These are phyloP conservation scores for Eriosoma lanigerum DNA, from an alignment of 1,140 invertebrate genomes.

Conservation along the genomic window DNA sequence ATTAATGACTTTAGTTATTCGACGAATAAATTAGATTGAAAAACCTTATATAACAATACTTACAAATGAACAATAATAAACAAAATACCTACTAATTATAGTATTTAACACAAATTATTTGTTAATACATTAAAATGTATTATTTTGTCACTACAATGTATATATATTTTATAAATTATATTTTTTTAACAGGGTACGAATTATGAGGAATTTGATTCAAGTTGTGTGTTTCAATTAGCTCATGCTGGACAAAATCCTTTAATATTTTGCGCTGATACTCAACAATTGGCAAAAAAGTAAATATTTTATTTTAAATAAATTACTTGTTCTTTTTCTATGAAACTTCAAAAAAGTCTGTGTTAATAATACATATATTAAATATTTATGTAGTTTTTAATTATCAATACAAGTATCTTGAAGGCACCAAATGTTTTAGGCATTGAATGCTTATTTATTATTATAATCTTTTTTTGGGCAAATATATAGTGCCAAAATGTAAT, in stretches of 20 bases:
- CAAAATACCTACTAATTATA: too few species aligned
- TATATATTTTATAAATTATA: too few species aligned
- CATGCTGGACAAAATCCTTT: constrained; percentile 61
- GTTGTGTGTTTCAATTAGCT: constrained; percentile 62
- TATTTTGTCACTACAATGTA: too few species aligned
- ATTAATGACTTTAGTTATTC: too few species aligned
- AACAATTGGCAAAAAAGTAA: constrained; percentile 59
- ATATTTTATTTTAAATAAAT: not conserved
- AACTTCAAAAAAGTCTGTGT: not conserved
- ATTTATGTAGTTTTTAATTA: not conserved
- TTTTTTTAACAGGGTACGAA: constrained; percentile 28
- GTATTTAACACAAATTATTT: too few species aligned
- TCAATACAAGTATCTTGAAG: not conserved
- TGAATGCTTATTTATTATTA: too few species aligned
- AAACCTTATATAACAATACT: too few species aligned
- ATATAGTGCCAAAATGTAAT: too few species aligned
- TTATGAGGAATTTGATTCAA: constrained; percentile 56
- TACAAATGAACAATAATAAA: too few species aligned
- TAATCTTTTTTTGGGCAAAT: too few species aligned
- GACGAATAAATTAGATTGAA: too few species aligned
- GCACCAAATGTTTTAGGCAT: not conserved
- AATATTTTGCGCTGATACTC: constrained; percentile 61
- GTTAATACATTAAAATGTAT: too few species aligned
- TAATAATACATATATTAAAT: not conserved
- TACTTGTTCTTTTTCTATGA: not conserved